Percentiles rank a stretch among this genome's conserved stretches.
Conservation (phyloP, 2,888 invertebrate species). For the Trissolcus brochymenae region DNA sequence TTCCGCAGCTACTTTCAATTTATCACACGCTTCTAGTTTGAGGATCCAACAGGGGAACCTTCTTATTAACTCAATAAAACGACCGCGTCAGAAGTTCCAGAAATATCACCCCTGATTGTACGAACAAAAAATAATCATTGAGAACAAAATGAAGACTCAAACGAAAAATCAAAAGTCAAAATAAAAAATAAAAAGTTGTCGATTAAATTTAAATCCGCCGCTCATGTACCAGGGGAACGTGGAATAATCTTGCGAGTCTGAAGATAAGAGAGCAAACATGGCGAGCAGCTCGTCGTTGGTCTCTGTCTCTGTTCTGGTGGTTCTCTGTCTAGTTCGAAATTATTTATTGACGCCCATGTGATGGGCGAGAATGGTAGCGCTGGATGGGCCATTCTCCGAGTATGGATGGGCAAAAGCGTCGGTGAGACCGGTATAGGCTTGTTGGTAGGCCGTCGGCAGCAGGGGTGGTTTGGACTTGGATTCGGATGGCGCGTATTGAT, state of each 20-base stretch:
- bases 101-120: no score
- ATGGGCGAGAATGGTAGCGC: conserved; percentile 44
- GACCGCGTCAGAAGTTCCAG: no score
- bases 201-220: not conserved
- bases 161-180: no score
- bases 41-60: no score
- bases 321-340: conserved; percentile 14
- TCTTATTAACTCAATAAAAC: no score
- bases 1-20: not conserved
- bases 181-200: no score
- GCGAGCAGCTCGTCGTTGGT: not conserved
- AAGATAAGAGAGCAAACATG: conserved; percentile 13
- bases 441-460: conserved; percentile 64
- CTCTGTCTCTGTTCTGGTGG: not conserved
- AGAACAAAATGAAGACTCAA: no score
- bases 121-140: no score
- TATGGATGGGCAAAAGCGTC: conserved; percentile 38
- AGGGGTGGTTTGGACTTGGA: conserved; percentile 72
- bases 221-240: conserved; percentile 1
- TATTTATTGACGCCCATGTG: conserved; percentile 40
- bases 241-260: conserved; percentile 6
- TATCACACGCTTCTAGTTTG: no score
- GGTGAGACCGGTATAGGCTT: conserved; percentile 55
- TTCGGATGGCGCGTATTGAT: conserved; percentile 75
- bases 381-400: conserved; percentile 38